Base-by-base conservation (phyloP, 2,888 invertebrate genomes). In the Argyresthia goedartella region DNA sequence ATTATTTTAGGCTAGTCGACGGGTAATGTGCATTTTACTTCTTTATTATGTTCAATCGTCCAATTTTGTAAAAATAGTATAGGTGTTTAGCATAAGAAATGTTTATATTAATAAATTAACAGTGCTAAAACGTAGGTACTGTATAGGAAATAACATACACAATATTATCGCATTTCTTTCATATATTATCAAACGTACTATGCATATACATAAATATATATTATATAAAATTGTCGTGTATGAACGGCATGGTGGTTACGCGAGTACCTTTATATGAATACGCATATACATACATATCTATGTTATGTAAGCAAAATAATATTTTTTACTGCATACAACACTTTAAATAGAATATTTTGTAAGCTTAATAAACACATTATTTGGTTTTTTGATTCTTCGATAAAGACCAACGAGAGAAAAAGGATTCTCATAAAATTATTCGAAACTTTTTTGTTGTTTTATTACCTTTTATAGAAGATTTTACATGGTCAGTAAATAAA, bases 11-110 rank as follows among this genome's bases (percentile, higher is more conserved):
- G 73, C 68, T 77, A 86, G 82, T 84, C 81, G 86, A 86, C 85
- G 86, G 86, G 86, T 84, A 79, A 73, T 77, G 79, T 81, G 84
- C 81, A 82, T 84, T 84, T 79, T 69, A 53, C 39, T 49, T 62
- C 64, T 63, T 70, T 66, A 61, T 59, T 57, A 62, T 62, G 67
- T 75, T 70, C 69, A 67, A 71, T 68, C 78, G 82, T 85, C 81
- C 81, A 81, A 79, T 84, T 81, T 84, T 84, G 84, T 82, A 80
- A 60, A 77, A 75, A 80, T 75, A 58, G 67, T 60, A 52, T 66
- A 63, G 59, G 59, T 48, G 53, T 59, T 69, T 66, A 61, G 61
- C 51, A 36, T 49, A 41, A 50, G 33, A 42, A n/a, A 53, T 25
- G 2, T 51, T 57, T 52, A 56, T 56, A 52, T 62, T 54, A 25